These are phyloP conservation scores for Choloepus hoffmanni DNA, from an alignment of 2,113 vertebrate species.

Conservation along the genomic window DNA sequence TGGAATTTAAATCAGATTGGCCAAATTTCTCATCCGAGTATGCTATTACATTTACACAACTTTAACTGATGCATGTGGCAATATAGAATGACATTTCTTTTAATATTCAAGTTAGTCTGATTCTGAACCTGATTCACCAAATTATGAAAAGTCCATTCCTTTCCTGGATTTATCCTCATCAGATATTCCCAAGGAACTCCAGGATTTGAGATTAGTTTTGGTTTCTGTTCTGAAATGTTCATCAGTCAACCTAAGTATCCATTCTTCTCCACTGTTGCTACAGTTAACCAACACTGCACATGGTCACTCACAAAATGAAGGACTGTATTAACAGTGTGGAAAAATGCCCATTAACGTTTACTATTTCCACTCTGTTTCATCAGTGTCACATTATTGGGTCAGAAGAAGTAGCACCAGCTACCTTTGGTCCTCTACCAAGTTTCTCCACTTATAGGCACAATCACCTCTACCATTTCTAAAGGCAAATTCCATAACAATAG, in stretches of 20 bases:
- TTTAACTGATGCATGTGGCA: neutral
- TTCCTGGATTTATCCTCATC: neutral
- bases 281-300: neutral
- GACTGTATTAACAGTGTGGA: neutral
- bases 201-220: neutral
- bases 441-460: neutral
- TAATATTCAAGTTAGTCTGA: neutral
- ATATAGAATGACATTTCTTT: neutral
- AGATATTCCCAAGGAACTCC: neutral
- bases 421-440: neutral
- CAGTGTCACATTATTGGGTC: neutral
- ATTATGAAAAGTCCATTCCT: neutral
- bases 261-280: neutral
- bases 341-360: neutral
- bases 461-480: neutral
- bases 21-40: neutral
- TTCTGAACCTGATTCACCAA: neutral
- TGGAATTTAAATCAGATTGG: neutral
- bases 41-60: neutral
- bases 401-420: neutral
- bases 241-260: neutral
- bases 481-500: neutral
- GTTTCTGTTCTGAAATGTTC: neutral
- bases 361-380: neutral
- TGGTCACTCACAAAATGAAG: neutral